Percentiles rank a stretch among this genome's conserved stretches.
Evolutionary conservation across 2,888 invertebrate genomes (phyloP).

Genomic region (Chesias legatella): DNA sequence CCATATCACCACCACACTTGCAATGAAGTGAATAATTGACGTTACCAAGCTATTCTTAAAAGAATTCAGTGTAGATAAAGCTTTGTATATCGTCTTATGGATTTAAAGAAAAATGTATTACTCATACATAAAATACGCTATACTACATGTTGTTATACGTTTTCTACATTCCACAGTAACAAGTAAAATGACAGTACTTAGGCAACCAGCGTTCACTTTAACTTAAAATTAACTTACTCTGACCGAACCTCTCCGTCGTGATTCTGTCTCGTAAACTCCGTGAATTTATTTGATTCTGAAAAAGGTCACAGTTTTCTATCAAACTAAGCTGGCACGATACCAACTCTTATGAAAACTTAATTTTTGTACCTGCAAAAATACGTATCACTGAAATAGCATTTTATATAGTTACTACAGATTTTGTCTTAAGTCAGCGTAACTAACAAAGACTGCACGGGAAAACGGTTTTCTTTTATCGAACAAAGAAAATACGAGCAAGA

Average conservation of each 20-base stretch:
- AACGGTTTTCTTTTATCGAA: constrained; percentile 18
- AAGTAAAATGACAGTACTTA: constrained; percentile 6
- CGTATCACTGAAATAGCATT: constrained; percentile 5
- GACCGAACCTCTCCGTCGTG: constrained; percentile 4
- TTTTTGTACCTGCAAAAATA: constrained; percentile 14
- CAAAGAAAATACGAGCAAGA: constrained; percentile 21
- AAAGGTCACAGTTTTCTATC: constrained; percentile 8
- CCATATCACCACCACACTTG: too few species aligned
- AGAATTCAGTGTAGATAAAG: too few species aligned
- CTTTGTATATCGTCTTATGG: too few species aligned
- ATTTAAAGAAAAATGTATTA: too few species aligned
- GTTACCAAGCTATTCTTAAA: too few species aligned
- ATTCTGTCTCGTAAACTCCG: constrained; percentile 15
- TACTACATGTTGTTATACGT: too few species aligned
- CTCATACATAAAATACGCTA: too few species aligned
- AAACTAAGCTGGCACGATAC: constrained; percentile 16
- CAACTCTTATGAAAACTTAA: constrained; percentile 18
- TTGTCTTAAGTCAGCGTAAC: constrained; percentile 6
- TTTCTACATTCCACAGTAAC: neutral
- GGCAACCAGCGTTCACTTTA: constrained; percentile 4
- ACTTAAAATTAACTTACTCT: constrained; percentile 9
- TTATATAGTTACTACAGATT: constrained; percentile 9
- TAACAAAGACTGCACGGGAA: constrained; percentile 8
- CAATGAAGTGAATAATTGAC: too few species aligned
- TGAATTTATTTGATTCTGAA: constrained; percentile 3